Evolutionary conservation across 2,113 vertebrate genomes (phyloP), one percentile per base, ranked within the genome.

Genomic region (Sisor rabdophorus): DNA sequence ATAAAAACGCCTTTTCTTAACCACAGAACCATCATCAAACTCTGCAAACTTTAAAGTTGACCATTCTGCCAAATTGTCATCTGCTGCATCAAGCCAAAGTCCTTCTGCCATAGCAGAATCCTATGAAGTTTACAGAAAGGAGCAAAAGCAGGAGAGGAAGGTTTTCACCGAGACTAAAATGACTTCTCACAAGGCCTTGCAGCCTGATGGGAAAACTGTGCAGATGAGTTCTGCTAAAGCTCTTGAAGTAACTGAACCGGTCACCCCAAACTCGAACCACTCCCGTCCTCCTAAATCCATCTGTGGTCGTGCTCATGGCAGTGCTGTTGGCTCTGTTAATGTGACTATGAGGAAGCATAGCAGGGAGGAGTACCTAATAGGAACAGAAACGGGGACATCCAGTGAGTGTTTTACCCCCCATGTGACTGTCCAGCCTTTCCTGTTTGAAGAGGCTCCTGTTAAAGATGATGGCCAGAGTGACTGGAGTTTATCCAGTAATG

Each of bases 381-480:
- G 78, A 26, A 80, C 30, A 4, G 83, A 83, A 36, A 54, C 71
- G 0, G 64, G 77, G 48, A 79, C 67, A 73, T 44, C 75, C 11
- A 47, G 71, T 13, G 47, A 17, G 2, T 3, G 2, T 2, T 11
- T 2, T 52, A 83, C 48, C 56, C 79, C 9, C 11, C 81, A 55
- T 17, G 74, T 71, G 22, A 71, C 75, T 15, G 28, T 59, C 10
- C 24, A 82, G 40, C 52, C 84, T 11, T 77, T 80, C 48, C 76
- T 85, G 53, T 64, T 88, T 44, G 86, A 85, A 79, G 93, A 94
- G 76, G 53, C 89, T 68, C 92, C 93, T 0, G 93, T 93, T 59
- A 89, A 90, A 79, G 95, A 94, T 15, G 89, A 89, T 48, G 77
- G 80, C 32, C 88, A 75, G 10, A 63, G 78, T 1, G 84, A 89